Conservation (phyloP, 2,797 vertebrate genomes). For the Phalanger gymnotis region DNA sequence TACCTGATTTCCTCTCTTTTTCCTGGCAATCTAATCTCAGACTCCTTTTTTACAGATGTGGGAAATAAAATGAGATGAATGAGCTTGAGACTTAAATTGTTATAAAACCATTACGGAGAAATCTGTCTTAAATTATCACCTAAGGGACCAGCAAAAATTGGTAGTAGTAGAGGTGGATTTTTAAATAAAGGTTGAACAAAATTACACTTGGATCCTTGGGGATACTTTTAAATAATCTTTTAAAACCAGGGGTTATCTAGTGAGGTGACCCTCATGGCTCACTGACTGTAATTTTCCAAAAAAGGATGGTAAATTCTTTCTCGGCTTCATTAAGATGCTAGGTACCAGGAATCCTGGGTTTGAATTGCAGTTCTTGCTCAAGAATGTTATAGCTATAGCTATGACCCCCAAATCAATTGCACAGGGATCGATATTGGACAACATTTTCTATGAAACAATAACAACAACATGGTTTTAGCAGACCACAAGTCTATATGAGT, state of each 20-base stretch:
- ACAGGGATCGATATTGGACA: neutral
- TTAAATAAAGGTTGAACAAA: conserved; percentile 78
- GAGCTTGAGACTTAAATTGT: conserved; percentile 68
- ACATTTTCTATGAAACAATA: no score
- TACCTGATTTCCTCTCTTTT: conserved; percentile 30
- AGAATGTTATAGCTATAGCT: neutral
- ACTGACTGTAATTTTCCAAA: conserved; percentile 25
- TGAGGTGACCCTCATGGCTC: conserved; percentile 67
- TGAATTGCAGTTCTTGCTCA: neutral
- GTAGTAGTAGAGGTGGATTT: conserved; percentile 70
- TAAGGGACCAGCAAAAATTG: conserved; percentile 73
- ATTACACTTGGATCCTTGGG: conserved; percentile 69
- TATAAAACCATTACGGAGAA: conserved; percentile 76
- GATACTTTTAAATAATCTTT: conserved; percentile 72
- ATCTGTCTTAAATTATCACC: conserved; percentile 75
- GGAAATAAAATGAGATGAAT: conserved; percentile 74
- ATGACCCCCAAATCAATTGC: neutral
- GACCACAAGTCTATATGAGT: neutral
- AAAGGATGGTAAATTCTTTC: neutral
- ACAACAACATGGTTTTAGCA: neutral
- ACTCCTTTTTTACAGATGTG: conserved; percentile 56
- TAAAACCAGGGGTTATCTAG: conserved; percentile 49
- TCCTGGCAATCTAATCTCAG: conserved; percentile 43
- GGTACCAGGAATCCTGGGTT: neutral
- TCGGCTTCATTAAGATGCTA: neutral